These are phyloP conservation scores for Saturnia japonica DNA, from an alignment of 2,888 invertebrate species.

Conservation along the genomic window DNA sequence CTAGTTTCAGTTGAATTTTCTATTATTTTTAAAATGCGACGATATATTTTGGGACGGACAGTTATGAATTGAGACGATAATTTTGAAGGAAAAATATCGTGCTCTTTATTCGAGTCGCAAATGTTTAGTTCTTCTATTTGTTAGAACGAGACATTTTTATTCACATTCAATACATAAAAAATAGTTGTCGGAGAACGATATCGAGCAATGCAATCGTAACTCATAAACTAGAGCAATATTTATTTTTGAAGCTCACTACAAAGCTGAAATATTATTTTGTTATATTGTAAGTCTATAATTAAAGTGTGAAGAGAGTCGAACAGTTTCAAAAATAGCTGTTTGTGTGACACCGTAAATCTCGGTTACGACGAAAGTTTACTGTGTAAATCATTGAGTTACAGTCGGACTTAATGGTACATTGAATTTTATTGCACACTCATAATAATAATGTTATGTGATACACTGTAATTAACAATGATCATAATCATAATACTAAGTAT, in stretches of 20 bases:
- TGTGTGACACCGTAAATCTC: conserved; percentile 75
- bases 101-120: conserved; percentile 16
- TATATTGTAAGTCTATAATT: conserved; percentile 75
- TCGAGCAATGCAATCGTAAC: conserved; percentile 31
- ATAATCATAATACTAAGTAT: conserved; percentile 37
- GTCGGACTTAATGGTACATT: conserved; percentile 65
- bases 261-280: conserved; percentile 66
- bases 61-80: conserved; percentile 13
- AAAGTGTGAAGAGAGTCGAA: conserved; percentile 73
- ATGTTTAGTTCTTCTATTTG: conserved; percentile 18
- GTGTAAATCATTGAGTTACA: conserved; percentile 67
- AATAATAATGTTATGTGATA: conserved; percentile 66
- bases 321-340: conserved; percentile 71
- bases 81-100: conserved; percentile 15
- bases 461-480: conserved; percentile 57
- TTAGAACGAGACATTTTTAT: conserved; percentile 28
- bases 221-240: conserved; percentile 54
- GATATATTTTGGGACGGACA: not conserved
- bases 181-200: conserved; percentile 21
- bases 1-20: not conserved
- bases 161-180: conserved; percentile 30
- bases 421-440: conserved; percentile 67
- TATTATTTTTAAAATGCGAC: conserved; percentile 3
- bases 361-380: conserved; percentile 66
- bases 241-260: conserved; percentile 59